Percentiles rank a stretch among this genome's conserved stretches.
Conservation (phyloP, 2,797 vertebrate genomes). For the Siniperca obscura region DNA sequence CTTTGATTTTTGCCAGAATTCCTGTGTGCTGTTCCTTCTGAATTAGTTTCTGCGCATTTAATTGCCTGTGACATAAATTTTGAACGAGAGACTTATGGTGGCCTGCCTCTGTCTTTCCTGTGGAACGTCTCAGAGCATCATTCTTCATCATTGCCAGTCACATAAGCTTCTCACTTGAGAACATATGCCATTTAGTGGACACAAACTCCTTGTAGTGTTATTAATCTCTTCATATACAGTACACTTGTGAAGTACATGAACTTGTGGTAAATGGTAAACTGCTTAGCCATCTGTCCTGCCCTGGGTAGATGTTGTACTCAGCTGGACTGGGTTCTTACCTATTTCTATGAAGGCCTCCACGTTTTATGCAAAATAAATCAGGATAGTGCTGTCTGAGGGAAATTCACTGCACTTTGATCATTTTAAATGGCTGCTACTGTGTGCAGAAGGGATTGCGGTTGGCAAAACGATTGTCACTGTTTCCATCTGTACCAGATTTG, state of each 20-base stretch:
- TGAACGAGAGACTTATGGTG: background rate
- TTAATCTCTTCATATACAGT: background rate
- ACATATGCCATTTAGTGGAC: too few relatives aligned
- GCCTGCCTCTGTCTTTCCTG: background rate
- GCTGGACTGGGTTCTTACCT: slow-evolving; percentile 20
- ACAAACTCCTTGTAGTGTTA: background rate
- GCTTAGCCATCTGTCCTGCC: background rate
- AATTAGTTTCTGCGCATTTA: background rate
- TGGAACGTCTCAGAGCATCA: background rate
- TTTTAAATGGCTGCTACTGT: slow-evolving; percentile 18
- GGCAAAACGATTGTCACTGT: background rate
- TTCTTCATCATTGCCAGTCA: background rate
- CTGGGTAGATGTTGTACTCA: background rate
- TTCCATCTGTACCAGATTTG: slow-evolving; percentile 30
- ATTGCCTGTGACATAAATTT: background rate
- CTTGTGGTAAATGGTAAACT: background rate
- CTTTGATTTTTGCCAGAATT: background rate
- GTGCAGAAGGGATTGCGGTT: background rate
- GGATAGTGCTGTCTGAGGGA: slow-evolving; percentile 11
- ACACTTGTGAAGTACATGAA: background rate
- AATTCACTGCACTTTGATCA: slow-evolving; percentile 27
- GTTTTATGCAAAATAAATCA: slow-evolving; percentile 24
- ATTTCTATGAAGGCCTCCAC: slow-evolving; percentile 10
- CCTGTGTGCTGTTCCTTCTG: background rate
- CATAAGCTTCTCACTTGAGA: background rate